A percentile compares a stretch with the other conserved stretches of the same genome.
phyloP scores from a whole-genome alignment of 2,797 vertebrate species.

The Pseudochirops cupreus region DNA sequence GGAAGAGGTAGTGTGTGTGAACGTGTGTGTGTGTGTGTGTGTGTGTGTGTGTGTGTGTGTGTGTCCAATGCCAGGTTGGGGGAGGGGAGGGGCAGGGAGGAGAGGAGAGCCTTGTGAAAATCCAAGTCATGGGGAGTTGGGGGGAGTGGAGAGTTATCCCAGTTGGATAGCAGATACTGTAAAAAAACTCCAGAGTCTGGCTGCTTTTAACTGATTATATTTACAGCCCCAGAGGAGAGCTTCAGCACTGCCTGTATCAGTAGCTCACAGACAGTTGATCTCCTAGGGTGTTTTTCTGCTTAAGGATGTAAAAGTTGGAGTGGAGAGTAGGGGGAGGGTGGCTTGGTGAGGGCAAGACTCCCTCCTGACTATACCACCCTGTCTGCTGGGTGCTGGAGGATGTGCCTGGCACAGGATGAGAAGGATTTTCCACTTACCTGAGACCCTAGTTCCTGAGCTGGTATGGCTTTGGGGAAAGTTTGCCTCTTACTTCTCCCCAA shows the following conservation, averaged over 20 bases:
- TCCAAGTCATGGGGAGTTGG: not conserved
- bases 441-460: not conserved
- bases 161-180: not conserved
- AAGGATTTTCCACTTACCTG: not conserved
- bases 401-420: not conserved
- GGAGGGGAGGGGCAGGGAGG: not conserved
- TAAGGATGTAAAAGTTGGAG: not conserved
- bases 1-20: constrained; percentile 52
- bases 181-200: not conserved
- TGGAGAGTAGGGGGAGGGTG: not conserved
- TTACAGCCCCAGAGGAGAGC: not conserved
- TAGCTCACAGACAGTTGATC: not conserved
- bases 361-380: not conserved
- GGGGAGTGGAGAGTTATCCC: not conserved
- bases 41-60: not conserved
- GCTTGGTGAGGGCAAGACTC: not conserved
- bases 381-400: not conserved
- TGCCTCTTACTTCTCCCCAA: not conserved
- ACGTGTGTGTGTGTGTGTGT: constrained; percentile 23
- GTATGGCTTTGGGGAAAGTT: not conserved
- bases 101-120: not conserved
- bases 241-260: not conserved
- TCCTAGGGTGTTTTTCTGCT: not conserved
- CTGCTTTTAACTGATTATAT: not conserved
- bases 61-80: not conserved